These are phyloP conservation scores for Zootermopsis nevadensis DNA, from an alignment of 2,888 invertebrate species.

Conservation along the genomic window DNA sequence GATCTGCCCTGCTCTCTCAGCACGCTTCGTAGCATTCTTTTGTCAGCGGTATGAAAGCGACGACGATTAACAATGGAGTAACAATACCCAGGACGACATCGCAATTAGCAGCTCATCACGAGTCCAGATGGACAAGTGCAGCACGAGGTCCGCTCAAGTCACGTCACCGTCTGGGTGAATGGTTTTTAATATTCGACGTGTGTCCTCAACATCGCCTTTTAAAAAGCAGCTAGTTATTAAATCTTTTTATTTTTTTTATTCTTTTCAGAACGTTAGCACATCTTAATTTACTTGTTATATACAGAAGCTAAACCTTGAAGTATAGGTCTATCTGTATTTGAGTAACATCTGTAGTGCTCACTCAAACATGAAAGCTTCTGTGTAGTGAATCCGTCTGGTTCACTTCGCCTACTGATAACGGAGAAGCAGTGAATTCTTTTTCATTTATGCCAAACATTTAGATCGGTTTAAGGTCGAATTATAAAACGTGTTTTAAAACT, in stretches of 20 bases:
- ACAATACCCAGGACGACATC: background rate
- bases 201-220: conserved; percentile 26
- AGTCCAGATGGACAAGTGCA: conserved; percentile 15
- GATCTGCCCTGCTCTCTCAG: background rate
- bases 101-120: conserved; percentile 10
- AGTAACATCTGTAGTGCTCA: background rate
- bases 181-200: conserved; percentile 30
- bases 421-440: background rate
- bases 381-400: background rate
- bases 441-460: too few species aligned
- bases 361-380: background rate
- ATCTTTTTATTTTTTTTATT: conserved; percentile 32
- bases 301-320: background rate
- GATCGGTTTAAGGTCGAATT: too few species aligned
- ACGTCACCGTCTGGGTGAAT: background rate
- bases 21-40: background rate
- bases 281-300: conserved; percentile 29
- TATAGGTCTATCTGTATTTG: background rate
- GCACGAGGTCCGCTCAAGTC: background rate
- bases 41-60: background rate
- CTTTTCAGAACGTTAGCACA: conserved; percentile 14
- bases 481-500: too few species aligned
- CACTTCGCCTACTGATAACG: background rate
- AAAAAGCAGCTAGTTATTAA: conserved; percentile 21
- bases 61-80: conserved; percentile 4